Base-by-base conservation (phyloP, 2,888 invertebrate species). In the Teleogryllus oceanicus region DNA sequence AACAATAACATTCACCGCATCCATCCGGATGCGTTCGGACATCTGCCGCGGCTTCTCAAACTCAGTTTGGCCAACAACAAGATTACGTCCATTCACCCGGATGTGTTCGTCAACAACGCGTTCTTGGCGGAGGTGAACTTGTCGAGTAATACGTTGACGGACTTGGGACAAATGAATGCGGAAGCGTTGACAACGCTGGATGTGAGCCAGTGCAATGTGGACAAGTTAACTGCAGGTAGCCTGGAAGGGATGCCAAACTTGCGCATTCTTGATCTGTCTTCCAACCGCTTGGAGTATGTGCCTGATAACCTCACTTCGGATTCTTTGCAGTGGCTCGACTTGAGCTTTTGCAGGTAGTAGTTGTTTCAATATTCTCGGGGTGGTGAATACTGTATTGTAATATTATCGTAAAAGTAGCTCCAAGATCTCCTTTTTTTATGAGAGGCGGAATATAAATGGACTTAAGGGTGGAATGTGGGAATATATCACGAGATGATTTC, bases 131-230 rank as follows among this genome's bases (percentile, higher is more conserved):
- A 18, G 62, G 62, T 62, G 4, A 62, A 62, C 62, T n/a, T 62
- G 62, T 62, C 62, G 16, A 13, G 62, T n/a, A 62, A 62, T 62
- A 13, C n/a, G 1, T 11, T 62, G 62, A 13, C 62, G n/a, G n/a
- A 62, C 13, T 18, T 62, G 62, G 62, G n/a, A 62, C 16, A 62
- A n/a, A 13, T 62, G n/a, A 13, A n/a, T 11, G 62, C n/a, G 13
- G 62, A 62, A 13, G n/a, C 13, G n/a, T 10, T 62, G n/a, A 8
- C 62, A 5, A 62, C 62, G 11, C n/a, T 62, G 62, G 62, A 62
- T n/a, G n/a, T 62, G 62, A 62, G 62, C 62, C 62, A 62, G n/a
- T 62, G 62, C n/a, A n/a, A 62, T 18, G 62, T 62, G 62, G 62
- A 13, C 62, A 62, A 62, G 62, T n/a, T 62, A 4, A 62, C 62